Conservation (phyloP, 1,140 invertebrate species). For the Thrips palmi region DNA sequence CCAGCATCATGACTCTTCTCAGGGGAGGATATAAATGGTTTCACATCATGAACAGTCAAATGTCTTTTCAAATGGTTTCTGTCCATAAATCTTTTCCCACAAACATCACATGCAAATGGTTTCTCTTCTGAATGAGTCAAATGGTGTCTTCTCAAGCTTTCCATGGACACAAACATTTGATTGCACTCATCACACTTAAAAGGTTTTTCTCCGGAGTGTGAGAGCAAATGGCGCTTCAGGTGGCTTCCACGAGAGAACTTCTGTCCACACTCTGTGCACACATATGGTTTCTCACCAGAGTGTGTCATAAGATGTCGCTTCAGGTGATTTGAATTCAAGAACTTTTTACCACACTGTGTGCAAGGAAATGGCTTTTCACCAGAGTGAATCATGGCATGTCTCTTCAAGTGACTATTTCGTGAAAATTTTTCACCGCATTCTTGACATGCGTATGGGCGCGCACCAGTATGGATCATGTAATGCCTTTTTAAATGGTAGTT, state of each 20-base stretch:
- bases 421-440: conserved; percentile 24
- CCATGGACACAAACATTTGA: conserved; percentile 30
- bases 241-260: conserved; percentile 16
- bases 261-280: conserved; percentile 29
- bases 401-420: conserved; percentile 28
- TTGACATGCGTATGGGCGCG: conserved; percentile 36
- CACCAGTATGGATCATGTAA: conserved; percentile 25
- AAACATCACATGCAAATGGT: conserved; percentile 25
- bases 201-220: conserved; percentile 24
- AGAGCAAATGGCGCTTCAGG: conserved; percentile 18
- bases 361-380: conserved; percentile 43
- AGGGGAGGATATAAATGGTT: too few relatives aligned
- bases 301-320: conserved; percentile 56
- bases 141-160: conserved; percentile 22
- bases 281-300: conserved; percentile 42
- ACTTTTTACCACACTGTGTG: conserved; percentile 25
- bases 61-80: conserved; percentile 11
- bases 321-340: conserved; percentile 22
- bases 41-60: too few relatives aligned
- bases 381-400: conserved; percentile 30
- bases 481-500: conserved; percentile 39
- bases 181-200: conserved; percentile 29
- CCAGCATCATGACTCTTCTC: too few relatives aligned
- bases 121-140: conserved; percentile 26
- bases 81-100: conserved; percentile 17